Conservation (phyloP, 1,140 invertebrate species). For the Drosophila orena region DNA sequence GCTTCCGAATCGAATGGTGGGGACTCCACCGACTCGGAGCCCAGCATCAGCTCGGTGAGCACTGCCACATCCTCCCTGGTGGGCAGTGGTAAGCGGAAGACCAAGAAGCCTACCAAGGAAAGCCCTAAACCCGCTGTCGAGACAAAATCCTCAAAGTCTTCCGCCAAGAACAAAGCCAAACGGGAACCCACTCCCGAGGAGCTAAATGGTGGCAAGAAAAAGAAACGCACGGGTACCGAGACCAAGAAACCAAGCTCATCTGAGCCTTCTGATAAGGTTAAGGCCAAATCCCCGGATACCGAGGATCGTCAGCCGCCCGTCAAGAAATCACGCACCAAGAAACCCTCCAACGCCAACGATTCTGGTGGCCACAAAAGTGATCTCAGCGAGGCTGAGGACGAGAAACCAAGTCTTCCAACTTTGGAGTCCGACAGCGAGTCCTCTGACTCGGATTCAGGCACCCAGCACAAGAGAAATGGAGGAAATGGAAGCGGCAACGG, state of each 20-base stretch:
- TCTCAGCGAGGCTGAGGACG: constrained; percentile 65
- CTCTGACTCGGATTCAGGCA: constrained; percentile 78
- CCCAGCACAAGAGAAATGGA: constrained; percentile 79
- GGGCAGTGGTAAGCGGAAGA: constrained; percentile 86
- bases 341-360: constrained; percentile 20
- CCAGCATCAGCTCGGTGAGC: constrained; percentile 91
- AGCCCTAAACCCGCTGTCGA: constrained; percentile 4
- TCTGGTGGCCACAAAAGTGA: constrained; percentile 70
- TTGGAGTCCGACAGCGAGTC: constrained; percentile 75
- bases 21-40: constrained; percentile 88
- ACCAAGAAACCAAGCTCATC: constrained; percentile 85
- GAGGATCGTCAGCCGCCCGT: constrained; percentile 45
- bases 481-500: constrained; percentile 33
- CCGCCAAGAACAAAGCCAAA: constrained; percentile 39
- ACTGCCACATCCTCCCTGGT: constrained; percentile 86
- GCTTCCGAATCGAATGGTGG: constrained; percentile 87
- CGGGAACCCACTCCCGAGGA: constrained; percentile 54
- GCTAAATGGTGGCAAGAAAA: constrained; percentile 61
- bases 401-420: constrained; percentile 57
- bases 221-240: constrained; percentile 85
- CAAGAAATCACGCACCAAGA: constrained; percentile 68
- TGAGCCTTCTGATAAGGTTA: constrained; percentile 47
- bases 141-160: constrained; percentile 24
- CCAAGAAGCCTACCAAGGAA: constrained; percentile 84
- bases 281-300: constrained; percentile 34